Base-by-base conservation (phyloP, 2,888 invertebrate species). In the Netelia fuscicornis region DNA sequence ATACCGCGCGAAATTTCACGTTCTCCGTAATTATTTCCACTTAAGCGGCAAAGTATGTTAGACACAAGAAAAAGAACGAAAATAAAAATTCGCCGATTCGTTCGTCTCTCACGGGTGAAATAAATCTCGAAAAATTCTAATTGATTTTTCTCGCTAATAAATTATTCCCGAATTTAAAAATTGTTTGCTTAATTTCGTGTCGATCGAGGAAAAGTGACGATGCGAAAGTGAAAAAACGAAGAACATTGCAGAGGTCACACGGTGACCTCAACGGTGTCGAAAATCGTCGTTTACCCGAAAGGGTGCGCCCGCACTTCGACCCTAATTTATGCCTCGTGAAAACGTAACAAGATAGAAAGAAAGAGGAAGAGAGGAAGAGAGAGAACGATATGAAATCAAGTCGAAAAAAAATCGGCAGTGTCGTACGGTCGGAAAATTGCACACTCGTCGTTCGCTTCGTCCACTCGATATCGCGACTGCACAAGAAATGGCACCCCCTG, bases 241-340 rank as follows among this genome's bases (percentile, higher is more conserved):
- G 58, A 52, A 68, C 48, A 6, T 1, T 67, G 13, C 25, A 6
- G 54, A 25, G 44, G 56, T 3, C 44, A 13, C 30, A 11, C n/a
- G 5, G 30, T 9, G 30, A 17, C 17, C 17, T 10, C 13, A 56
- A 13, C 11, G 30, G 9, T 30, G 17, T 58, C 23, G 68, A 68
- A 58, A 6, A 23, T 48, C 48, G 23, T 62, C 81, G 68, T 75
- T 81, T 68, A 62, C 68, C 42, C 81, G 54, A 37, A 42, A 42
- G 60, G 75, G 52, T 74, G 52, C 25, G 42, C 37, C 67, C 10
- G 54, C 68, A 75, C 20, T 81, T 62, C 68, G 68, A 68, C 48
- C 48, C 17, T 54, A 52, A 60, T 68, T 62, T 54, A 60, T 67
- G 30, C 23, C 13, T 54, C 42, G 58, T 72, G 58, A 23, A 72